phyloP scores from a whole-genome alignment of 2,797 vertebrate genomes.

The Hirundo rustica region DNA sequence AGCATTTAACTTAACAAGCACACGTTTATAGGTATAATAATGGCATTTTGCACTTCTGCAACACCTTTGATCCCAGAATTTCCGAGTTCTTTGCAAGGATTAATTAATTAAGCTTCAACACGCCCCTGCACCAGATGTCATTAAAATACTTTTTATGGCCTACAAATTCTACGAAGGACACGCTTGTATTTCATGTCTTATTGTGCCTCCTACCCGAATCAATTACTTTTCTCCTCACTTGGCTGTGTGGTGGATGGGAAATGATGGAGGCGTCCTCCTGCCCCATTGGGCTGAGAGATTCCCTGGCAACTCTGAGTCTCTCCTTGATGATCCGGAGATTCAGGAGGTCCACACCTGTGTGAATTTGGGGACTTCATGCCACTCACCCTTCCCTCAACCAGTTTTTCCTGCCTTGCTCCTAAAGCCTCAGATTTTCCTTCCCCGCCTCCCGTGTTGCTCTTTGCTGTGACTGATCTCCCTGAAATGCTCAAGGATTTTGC shows the following conservation, averaged over 20 bases:
- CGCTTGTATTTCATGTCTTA: constrained; percentile 28
- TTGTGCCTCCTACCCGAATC: constrained; percentile 20
- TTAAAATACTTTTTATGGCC: constrained; percentile 49
- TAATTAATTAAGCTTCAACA: constrained; percentile 60
- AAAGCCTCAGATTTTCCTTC: background rate
- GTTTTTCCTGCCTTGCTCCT: background rate
- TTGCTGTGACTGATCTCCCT: background rate
- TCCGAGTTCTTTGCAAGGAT: background rate
- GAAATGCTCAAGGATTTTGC: background rate
- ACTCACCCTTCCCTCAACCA: background rate
- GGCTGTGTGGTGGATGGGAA: background rate
- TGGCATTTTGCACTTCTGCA: constrained; percentile 35
- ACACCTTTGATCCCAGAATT: constrained; percentile 59
- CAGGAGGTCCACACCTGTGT: fast-evolving
- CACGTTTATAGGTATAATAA: constrained; percentile 50
- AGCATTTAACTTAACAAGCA: constrained; percentile 34
- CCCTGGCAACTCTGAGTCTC: background rate
- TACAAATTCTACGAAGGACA: background rate
- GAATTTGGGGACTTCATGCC: background rate
- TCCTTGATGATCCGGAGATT: background rate
- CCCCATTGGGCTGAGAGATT: background rate
- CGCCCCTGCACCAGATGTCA: constrained; percentile 28
- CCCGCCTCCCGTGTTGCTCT: background rate
- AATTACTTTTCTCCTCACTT: constrained; percentile 22
- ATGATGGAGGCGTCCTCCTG: background rate